phyloP scores from a whole-genome alignment of 2,113 vertebrate genomes.

The Dasypus novemcinctus region DNA sequence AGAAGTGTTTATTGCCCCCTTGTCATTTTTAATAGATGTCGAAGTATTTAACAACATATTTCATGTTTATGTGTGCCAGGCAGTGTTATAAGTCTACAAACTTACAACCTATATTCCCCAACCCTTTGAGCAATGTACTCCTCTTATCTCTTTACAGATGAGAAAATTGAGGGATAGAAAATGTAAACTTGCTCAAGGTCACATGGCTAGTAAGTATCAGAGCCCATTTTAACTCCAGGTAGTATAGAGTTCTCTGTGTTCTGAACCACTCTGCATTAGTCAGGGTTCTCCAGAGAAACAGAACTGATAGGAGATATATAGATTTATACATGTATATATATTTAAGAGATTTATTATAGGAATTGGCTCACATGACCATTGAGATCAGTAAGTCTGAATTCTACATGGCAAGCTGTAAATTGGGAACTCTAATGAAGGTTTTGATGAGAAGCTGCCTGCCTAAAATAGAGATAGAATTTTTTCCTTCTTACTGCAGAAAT shows the following conservation, averaged over 20 bases:
- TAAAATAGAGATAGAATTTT: no score
- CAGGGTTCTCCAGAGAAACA: no score
- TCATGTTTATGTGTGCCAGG: not conserved
- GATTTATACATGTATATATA: no score
- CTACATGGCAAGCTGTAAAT: no score
- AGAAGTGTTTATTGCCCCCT: not conserved
- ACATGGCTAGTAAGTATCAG: not conserved
- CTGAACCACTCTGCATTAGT: not conserved
- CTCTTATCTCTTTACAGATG: conserved; percentile 21
- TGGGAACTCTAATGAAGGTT: no score
- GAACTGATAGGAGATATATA: no score
- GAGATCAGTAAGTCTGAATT: no score
- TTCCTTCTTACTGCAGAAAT: no score
- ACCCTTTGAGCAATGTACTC: not conserved
- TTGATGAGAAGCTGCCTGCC: no score
- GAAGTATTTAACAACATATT: conserved; percentile 16
- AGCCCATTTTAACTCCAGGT: not conserved
- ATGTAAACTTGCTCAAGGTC: conserved; percentile 15
- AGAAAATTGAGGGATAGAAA: conserved; percentile 2
- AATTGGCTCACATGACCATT: no score
- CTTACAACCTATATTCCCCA: conserved; percentile 47
- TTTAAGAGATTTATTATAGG: no score
- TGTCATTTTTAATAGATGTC: not conserved
- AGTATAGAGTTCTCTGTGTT: not conserved
- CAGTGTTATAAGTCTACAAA: conserved; percentile 7